Evolutionary conservation across 2,888 invertebrate species (phyloP), one percentile per base, ranked within the genome.

Genomic region (Xylota sylvarum): DNA sequence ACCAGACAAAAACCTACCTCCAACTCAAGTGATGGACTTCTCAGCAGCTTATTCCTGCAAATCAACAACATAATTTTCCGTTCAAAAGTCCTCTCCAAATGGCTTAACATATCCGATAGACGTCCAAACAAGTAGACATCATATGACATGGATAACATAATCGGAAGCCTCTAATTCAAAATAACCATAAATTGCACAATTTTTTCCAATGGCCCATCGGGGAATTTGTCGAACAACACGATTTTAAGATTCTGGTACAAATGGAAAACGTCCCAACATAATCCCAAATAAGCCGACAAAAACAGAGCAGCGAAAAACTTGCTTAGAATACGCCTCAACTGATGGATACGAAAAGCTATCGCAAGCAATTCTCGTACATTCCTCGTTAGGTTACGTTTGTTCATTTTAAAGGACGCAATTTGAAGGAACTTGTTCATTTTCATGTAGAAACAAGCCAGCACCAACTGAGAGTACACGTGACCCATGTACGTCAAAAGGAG

Each of bases 51-150:
- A 4, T 67, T 23, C 2, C 23, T 12, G 12, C 4, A 19, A 35
- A 40, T 0, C 4, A 35, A 6, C 3, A 52, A 0, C 50, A 50
- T 1, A 7, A 67, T 37, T 0, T 9, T 52, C 5, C 12, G 23
- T 30, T 50, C 23, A 5, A 72, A 72, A 9, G 7, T 19, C 10
- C 46, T 23, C 10, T 72, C 37, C 10, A n/a, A 14, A 4, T 37
- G 6, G 0, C 37, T 10, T n/a, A 73, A 12, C 30, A 48, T 37
- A 17, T 40, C 48, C 6, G 48, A 50, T 9, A 73, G 7, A 7
- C 60, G 23, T 0, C 50, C 23, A 27, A 73, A 37, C 14, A 73
- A 40, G 14, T 12, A 73, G 5, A 73, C n/a, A 12, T 69, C 55
- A 55, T 37, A 52, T 4, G 23, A 12, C 1, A 27, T n/a, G 14